These are phyloP conservation scores for Tineola bisselliella DNA, from an alignment of 2,888 invertebrate species.

Conservation along the genomic window DNA sequence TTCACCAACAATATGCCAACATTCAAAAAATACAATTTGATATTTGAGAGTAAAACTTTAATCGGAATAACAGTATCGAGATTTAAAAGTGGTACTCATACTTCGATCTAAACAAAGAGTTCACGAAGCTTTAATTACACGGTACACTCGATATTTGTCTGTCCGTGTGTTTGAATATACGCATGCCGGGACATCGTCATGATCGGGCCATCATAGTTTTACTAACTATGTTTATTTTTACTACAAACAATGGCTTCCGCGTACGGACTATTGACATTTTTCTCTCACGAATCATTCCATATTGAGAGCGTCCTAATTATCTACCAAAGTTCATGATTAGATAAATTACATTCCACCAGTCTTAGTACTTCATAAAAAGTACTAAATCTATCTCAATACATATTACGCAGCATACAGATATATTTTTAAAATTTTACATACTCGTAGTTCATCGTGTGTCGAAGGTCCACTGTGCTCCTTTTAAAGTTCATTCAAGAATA, in stretches of 20 bases:
- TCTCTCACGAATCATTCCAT: conserved; percentile 11
- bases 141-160: conserved; percentile 28
- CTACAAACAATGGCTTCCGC: conserved; percentile 14
- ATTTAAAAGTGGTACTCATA: neutral
- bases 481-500: too few relatives aligned
- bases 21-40: too few relatives aligned
- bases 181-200: conserved; percentile 15
- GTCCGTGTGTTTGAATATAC: conserved; percentile 16
- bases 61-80: neutral
- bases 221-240: conserved; percentile 16
- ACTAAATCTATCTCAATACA: too few relatives aligned
- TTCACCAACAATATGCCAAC: too few relatives aligned
- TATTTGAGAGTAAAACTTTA: too few relatives aligned
- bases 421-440: too few relatives aligned
- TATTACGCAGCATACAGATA: too few relatives aligned
- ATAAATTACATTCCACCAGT: neutral
- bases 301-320: neutral
- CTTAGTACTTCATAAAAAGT: too few relatives aligned
- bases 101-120: conserved; percentile 34
- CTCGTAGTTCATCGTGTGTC: too few relatives aligned
- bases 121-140: conserved; percentile 47
- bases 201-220: conserved; percentile 14
- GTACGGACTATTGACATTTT: conserved; percentile 13
- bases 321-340: neutral
- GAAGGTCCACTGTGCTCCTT: too few relatives aligned